Percentiles rank a stretch among this genome's conserved stretches.
phyloP scores from a whole-genome alignment of 2,888 invertebrate genomes.

The Ceriagrion tenellum region DNA sequence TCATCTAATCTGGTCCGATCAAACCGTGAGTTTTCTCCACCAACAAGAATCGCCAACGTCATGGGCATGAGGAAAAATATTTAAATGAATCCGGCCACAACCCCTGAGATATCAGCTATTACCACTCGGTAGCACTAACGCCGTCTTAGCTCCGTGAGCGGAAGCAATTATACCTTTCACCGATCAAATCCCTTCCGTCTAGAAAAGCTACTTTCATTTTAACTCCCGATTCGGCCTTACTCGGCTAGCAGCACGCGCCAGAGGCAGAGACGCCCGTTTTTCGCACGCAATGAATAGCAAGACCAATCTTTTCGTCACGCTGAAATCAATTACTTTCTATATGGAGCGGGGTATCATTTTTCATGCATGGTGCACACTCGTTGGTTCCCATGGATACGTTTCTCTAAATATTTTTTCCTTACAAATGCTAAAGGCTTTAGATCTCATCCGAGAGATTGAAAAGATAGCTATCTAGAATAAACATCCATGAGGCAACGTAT shows the following conservation, averaged over 20 bases:
- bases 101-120: not conserved
- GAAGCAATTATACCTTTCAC: conserved; percentile 51
- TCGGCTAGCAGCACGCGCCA: not conserved
- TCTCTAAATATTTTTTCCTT: not conserved
- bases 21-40: not conserved
- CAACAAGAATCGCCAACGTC: not conserved
- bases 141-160: conserved; percentile 1
- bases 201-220: conserved; percentile 39
- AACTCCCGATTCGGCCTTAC: not conserved
- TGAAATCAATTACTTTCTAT: not conserved
- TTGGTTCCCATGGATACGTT: not conserved
- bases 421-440: no score
- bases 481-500: no score
- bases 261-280: not conserved
- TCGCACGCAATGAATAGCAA: not conserved
- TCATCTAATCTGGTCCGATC: not conserved
- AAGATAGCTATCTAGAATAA: no score
- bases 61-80: not conserved
- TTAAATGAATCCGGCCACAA: not conserved
- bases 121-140: not conserved
- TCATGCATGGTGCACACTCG: not conserved
- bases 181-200: conserved; percentile 34
- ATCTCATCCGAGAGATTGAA: no score
- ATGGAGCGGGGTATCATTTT: not conserved
- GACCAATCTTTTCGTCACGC: not conserved